These are phyloP conservation scores for Lagocephalus sceleratus DNA, from an alignment of 2,797 vertebrate genomes.

Conservation along the genomic window DNA sequence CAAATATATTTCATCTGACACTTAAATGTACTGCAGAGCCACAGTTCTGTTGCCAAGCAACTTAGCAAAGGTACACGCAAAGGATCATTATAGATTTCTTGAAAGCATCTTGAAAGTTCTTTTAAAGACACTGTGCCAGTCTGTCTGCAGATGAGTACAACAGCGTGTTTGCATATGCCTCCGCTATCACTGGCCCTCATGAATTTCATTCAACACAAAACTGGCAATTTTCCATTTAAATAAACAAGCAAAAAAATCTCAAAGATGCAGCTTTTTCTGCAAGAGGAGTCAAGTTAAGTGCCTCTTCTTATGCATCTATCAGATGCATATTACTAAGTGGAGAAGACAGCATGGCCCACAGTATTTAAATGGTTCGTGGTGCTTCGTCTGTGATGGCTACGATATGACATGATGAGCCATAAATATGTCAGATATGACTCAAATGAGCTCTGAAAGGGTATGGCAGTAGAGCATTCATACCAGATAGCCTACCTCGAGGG, in stretches of 20 bases:
- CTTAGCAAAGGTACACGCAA: conserved; percentile 67
- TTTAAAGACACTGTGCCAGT: conserved; percentile 41
- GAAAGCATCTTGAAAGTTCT: conserved; percentile 47
- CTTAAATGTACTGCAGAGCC: conserved; percentile 68
- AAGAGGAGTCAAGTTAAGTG: conserved; percentile 62
- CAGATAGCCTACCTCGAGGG: conserved; percentile 56
- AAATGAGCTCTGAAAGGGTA: conserved; percentile 70
- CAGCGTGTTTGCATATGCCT: conserved; percentile 29
- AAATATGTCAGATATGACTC: conserved; percentile 75
- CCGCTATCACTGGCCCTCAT: conserved; percentile 19
- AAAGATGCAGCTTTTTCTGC: conserved; percentile 20
- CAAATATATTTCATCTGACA: conserved; percentile 70
- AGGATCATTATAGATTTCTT: conserved; percentile 69
- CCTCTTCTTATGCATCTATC: conserved; percentile 62
- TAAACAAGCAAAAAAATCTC: conserved; percentile 33
- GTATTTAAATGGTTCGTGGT: conserved; percentile 76
- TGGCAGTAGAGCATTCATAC: conserved; percentile 58
- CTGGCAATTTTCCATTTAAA: conserved; percentile 1
- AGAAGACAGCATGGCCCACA: conserved; percentile 74
- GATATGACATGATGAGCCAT: conserved; percentile 74
- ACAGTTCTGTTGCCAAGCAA: conserved; percentile 69
- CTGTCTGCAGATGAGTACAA: conserved; percentile 40
- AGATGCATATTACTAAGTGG: conserved; percentile 67
- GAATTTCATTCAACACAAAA: conserved; percentile 30
- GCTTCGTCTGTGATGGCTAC: conserved; percentile 68